Evolutionary conservation across 2,888 invertebrate genomes (phyloP), one percentile per base, ranked within the genome.

Genomic region (Cloeon dipterum): DNA sequence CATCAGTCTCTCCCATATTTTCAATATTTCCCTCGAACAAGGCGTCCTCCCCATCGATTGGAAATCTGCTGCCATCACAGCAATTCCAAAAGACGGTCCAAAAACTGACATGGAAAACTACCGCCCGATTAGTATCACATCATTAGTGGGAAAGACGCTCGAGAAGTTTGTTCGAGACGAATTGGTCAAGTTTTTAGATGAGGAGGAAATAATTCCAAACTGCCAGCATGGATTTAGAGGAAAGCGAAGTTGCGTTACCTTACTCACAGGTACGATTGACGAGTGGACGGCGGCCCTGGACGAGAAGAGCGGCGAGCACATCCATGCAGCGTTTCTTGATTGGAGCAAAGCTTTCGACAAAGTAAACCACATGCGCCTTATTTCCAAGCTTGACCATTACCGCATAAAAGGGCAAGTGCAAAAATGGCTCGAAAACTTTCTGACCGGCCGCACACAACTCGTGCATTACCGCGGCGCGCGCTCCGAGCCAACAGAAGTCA

Each of bases 41-140:
- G 20, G 37, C 14, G 7, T 14, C 33, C 20, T 37, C 29, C 37
- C 37, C 29, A 20, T 17, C 10, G 37, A 26, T 11, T 37, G 32
- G 37, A 37, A 32, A 29, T 17, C 26, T 16, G 37, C 37, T 14
- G 16, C 21, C 13, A 29, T 37, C 16, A 18, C 37, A 20, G 37
- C 37, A 13, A 37, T 37, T 29, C 18, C 14, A 32, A 37, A 37
- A 29, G 16, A 18, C 18, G 37, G 37, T n/a, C 16, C 29, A 11
- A 37, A 37, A 23, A 18, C 25, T 16, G 25, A 17, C n/a, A 32
- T 29, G 7, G 29, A 26, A 26, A 26, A 37, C 23, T 37, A 37
- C 18, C 37, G 37, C 29, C 32, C 37, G 17, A 32, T 37, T 29
- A 26, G 26, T 17, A 16, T 37, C 13, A 37, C 37, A 17, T 23